phyloP scores from a whole-genome alignment of 2,113 vertebrate genomes.

The Misgurnus anguillicaudatus region DNA sequence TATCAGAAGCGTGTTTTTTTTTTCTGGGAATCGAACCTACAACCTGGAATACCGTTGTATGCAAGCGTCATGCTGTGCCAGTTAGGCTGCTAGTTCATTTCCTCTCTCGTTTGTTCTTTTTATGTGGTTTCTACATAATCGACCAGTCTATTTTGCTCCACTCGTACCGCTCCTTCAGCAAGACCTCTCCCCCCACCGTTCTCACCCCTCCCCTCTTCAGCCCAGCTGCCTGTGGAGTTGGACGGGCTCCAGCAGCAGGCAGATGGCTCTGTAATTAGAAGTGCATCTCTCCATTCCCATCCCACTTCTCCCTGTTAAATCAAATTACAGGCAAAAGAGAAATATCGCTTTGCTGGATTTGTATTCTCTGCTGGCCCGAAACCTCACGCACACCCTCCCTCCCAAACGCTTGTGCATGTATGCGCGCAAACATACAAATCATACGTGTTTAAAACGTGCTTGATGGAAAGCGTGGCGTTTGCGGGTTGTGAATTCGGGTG shows the following conservation, averaged over 20 bases:
- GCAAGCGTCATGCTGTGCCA: no score
- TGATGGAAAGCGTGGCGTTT: conserved; percentile 16
- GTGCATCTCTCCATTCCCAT: conserved; percentile 82
- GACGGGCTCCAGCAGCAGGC: conserved; percentile 83
- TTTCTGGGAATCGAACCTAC: no score
- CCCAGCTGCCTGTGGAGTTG: conserved; percentile 86
- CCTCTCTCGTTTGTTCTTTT: conserved; percentile 42
- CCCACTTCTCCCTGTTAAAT: conserved; percentile 85
- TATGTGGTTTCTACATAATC: conserved; percentile 75
- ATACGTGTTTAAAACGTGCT: conserved; percentile 55
- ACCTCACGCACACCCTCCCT: conserved; percentile 59
- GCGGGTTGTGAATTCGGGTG: background rate
- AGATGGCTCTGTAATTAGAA: conserved; percentile 87
- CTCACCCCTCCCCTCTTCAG: conserved; percentile 71
- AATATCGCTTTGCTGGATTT: conserved; percentile 84
- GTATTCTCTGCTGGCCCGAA: conserved; percentile 72
- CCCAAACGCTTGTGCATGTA: conserved; percentile 25
- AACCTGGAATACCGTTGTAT: no score
- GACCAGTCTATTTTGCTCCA: conserved; percentile 67
- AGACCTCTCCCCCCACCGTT: conserved; percentile 66
- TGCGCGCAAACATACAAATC: conserved; percentile 34
- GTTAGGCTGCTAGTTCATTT: background rate
- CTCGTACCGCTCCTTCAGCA: conserved; percentile 51
- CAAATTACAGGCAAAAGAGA: conserved; percentile 81
- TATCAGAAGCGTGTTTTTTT: no score